Evolutionary conservation across 2,797 vertebrate genomes (phyloP).

Genomic region (Eulemur albifrons): DNA sequence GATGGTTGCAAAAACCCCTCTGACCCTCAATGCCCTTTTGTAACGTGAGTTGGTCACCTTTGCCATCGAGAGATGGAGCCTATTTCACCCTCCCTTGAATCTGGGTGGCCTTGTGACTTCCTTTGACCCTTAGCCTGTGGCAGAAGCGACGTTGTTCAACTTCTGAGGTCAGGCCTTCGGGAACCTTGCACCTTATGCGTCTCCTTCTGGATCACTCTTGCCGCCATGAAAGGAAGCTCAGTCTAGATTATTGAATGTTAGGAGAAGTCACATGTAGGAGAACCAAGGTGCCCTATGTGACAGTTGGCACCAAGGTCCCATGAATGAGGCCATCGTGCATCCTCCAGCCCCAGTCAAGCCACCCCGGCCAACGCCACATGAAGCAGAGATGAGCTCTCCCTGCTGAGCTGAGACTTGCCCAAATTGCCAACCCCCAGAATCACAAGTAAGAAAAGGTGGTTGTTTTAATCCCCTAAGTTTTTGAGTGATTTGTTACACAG

Average conservation of each 20-base stretch:
- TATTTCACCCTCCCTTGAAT: neutral
- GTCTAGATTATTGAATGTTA: neutral
- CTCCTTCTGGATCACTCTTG: neutral
- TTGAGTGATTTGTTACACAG: neutral
- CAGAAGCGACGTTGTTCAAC: neutral
- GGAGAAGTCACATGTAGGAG: neutral
- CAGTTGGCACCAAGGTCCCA: neutral
- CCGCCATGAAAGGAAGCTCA: neutral
- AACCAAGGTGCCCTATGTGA: neutral
- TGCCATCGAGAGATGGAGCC: neutral
- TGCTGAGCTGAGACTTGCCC: neutral
- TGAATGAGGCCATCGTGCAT: neutral
- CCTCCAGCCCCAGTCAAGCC: neutral
- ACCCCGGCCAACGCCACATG: rapidly evolving
- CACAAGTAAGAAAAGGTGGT: neutral
- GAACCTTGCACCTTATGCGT: neutral
- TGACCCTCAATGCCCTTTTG: neutral
- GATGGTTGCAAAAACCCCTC: neutral
- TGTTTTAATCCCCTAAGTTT: neutral
- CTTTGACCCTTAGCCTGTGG: neutral
- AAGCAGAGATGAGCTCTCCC: neutral
- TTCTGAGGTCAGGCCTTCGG: neutral
- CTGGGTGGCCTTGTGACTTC: neutral
- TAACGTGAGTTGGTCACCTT: neutral
- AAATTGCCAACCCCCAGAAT: neutral